These are phyloP conservation scores for Drosophila burlai DNA, from an alignment of 1,140 invertebrate species.

Conservation along the genomic window DNA sequence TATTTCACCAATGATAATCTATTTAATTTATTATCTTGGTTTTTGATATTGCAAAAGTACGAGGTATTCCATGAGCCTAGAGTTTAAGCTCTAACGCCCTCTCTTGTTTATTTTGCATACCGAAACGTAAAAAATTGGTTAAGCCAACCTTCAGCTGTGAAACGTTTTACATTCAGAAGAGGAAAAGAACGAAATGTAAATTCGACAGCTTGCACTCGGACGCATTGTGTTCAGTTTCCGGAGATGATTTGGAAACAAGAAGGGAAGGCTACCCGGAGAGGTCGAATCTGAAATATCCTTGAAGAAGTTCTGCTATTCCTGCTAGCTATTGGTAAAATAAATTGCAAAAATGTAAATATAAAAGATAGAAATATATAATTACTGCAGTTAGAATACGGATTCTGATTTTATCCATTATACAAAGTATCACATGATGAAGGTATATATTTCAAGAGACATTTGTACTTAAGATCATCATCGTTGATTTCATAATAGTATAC, in stretches of 20 bases:
- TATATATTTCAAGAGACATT: background rate
- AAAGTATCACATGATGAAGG: background rate
- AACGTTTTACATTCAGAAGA: conserved; percentile 45
- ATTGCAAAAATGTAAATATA: background rate
- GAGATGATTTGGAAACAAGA: background rate
- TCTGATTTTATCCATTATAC: background rate
- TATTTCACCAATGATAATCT: no score
- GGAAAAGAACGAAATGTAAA: conserved; percentile 56
- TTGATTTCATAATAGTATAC: no score
- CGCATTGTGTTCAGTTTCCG: conserved; percentile 21
- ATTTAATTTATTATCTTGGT: background rate
- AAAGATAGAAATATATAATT: background rate
- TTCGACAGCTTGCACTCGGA: conserved; percentile 53
- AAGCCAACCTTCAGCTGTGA: conserved; percentile 51
- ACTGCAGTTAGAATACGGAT: background rate
- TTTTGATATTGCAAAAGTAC: background rate
- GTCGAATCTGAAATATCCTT: conserved; percentile 3
- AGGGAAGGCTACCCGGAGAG: no score
- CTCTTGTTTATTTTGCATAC: conserved; percentile 16
- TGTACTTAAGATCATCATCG: no score
- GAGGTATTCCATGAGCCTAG: background rate
- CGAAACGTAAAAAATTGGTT: conserved; percentile 40
- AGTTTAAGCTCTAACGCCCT: background rate
- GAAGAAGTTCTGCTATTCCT: background rate
- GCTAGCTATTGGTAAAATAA: background rate